Percentiles rank a stretch among this genome's conserved stretches.
phyloP scores from a whole-genome alignment of 2,797 vertebrate species.

The Ataeniobius toweri region DNA sequence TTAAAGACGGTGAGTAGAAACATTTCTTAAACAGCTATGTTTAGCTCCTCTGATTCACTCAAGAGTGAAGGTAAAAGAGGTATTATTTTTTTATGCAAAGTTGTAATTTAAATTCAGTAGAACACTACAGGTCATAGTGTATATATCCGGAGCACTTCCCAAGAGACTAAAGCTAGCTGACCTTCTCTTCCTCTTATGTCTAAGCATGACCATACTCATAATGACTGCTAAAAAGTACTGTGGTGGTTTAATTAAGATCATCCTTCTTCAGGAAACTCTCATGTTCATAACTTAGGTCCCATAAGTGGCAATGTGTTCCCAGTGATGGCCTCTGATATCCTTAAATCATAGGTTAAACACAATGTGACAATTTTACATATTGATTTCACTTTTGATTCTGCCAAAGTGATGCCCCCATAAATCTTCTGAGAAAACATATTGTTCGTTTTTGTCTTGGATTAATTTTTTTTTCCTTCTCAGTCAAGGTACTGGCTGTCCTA shows the following conservation, averaged over 20 bases:
- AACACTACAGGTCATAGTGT: constrained; percentile 31
- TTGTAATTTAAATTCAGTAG: constrained; percentile 2
- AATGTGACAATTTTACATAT: constrained; percentile 23
- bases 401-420: constrained; percentile 3
- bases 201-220: constrained; percentile 29
- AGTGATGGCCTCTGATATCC: constrained; percentile 12
- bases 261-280: neutral
- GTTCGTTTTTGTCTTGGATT: constrained; percentile 20
- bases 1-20: neutral
- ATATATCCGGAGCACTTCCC: constrained; percentile 42
- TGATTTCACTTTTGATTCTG: neutral
- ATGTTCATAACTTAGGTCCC: neutral
- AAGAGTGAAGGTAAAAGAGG: neutral
- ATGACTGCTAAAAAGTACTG: neutral
- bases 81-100: neutral
- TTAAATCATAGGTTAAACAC: constrained; percentile 4
- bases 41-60: neutral
- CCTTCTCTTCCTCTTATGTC: constrained; percentile 37
- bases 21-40: neutral
- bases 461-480: constrained; percentile 16
- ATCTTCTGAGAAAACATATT: constrained; percentile 8
- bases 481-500: constrained; percentile 11
- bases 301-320: constrained; percentile 19
- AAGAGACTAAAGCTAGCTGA: neutral
- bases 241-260: neutral